Conservation (phyloP, 2,113 vertebrate species). For the Spea multiplicata region DNA sequence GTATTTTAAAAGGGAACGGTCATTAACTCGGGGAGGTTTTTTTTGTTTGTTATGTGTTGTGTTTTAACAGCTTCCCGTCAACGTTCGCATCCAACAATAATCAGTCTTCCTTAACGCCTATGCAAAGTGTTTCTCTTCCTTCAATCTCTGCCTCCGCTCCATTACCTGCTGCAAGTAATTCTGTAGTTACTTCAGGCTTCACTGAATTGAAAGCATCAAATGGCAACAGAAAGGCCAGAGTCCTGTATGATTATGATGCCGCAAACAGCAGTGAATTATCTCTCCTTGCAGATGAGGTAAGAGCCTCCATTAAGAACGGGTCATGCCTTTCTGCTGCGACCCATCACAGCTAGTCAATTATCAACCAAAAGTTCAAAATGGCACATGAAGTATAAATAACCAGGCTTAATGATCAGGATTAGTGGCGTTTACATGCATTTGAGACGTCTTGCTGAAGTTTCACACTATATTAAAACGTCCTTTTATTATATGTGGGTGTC, state of each 20-base stretch:
- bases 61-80: constrained; percentile 83
- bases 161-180: constrained; percentile 70
- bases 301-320: constrained; percentile 33
- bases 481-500: too few species aligned
- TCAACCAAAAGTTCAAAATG: background rate
- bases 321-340: background rate
- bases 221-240: constrained; percentile 86
- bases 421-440: too few species aligned
- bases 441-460: too few species aligned
- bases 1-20: too few species aligned
- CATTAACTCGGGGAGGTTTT: too few species aligned
- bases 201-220: constrained; percentile 79
- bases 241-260: constrained; percentile 96
- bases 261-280: constrained; percentile 94
- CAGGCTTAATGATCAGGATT: too few species aligned
- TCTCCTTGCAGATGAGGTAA: constrained; percentile 94
- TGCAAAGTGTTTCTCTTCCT: constrained; percentile 72
- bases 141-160: constrained; percentile 74
- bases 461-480: too few species aligned
- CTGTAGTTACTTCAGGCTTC: constrained; percentile 71
- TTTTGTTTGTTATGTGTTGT: background rate
- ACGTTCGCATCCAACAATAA: constrained; percentile 90
- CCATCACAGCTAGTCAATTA: background rate
- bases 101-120: constrained; percentile 73
- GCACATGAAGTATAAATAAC: background rate